Evolutionary conservation across 2,888 invertebrate genomes (phyloP).

Genomic region (Boloria selene): DNA sequence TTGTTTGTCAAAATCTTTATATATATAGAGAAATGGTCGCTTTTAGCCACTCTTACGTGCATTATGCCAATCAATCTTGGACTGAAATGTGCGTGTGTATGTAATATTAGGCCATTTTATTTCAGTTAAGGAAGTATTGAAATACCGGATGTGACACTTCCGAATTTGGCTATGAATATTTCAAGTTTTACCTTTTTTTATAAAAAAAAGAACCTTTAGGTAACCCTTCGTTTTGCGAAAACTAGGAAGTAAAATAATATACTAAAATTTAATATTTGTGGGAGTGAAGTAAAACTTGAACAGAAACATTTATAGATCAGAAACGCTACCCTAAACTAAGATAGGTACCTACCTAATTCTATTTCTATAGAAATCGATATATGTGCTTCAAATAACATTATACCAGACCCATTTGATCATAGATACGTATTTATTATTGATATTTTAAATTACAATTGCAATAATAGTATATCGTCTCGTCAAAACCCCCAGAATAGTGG

Average conservation of each 20-base stretch:
- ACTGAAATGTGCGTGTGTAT: constrained; percentile 10
- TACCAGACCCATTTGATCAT: too few relatives aligned
- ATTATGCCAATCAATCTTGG: not conserved
- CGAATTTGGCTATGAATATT: not conserved
- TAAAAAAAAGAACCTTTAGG: too few relatives aligned
- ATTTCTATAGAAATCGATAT: too few relatives aligned
- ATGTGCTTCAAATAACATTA: too few relatives aligned
- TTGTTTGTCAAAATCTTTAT: not conserved
- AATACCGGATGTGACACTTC: constrained; percentile 13
- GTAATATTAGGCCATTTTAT: constrained; percentile 10
- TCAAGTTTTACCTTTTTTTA: not conserved
- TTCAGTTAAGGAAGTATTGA: constrained; percentile 4
- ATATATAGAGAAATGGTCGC: not conserved
- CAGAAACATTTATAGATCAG: too few relatives aligned
- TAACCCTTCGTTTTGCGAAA: not conserved
- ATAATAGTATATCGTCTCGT: too few relatives aligned
- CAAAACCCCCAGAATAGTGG: too few relatives aligned
- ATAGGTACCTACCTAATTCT: too few relatives aligned
- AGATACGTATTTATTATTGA: too few relatives aligned
- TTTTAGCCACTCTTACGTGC: constrained; percentile 3
- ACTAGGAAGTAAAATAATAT: not conserved
- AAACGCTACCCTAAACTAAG: too few relatives aligned
- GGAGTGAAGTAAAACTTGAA: not conserved
- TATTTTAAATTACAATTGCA: too few relatives aligned
- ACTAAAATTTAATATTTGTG: not conserved